Percentiles rank a stretch among this genome's conserved stretches.
These are phyloP conservation scores for Aegotheles bennettii DNA, from an alignment of 2,113 vertebrate species.

Conservation along the genomic window DNA sequence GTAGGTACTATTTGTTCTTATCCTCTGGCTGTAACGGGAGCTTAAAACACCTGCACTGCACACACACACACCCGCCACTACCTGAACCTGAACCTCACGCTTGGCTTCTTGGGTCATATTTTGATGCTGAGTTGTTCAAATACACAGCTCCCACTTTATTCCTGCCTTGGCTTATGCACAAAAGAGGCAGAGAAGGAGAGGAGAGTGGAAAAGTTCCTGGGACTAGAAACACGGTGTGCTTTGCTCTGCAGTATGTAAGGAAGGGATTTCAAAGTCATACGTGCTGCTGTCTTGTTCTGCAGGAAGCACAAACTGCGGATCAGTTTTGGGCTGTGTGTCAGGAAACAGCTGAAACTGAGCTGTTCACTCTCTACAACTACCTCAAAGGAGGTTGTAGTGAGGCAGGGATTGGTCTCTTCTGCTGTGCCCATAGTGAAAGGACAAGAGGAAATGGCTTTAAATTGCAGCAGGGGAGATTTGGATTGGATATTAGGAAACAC, in stretches of 20 bases:
- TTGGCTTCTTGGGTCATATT: not conserved
- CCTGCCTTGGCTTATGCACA: not conserved
- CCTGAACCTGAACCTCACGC: not conserved
- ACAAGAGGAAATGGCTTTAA: no score
- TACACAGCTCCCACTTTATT: not conserved
- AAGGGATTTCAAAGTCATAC: not conserved
- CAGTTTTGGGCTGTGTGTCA: not conserved
- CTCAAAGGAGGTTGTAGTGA: no score
- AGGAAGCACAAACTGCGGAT: not conserved
- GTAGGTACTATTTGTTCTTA: not conserved
- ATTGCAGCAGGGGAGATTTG: no score
- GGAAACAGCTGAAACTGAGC: not conserved
- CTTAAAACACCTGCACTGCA: not conserved
- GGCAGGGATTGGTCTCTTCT: no score
- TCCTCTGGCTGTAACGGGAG: not conserved
- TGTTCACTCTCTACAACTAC: no score
- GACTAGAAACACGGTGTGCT: not conserved
- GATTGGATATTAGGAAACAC: no score
- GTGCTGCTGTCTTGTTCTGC: not conserved
- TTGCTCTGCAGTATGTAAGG: not conserved
- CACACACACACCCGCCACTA: not conserved
- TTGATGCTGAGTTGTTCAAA: not conserved
- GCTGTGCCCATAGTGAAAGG: no score
- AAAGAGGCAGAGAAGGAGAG: not conserved
- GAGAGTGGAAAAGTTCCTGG: not conserved